phyloP scores from a whole-genome alignment of 2,113 vertebrate genomes.

The Myocastor coypus region DNA sequence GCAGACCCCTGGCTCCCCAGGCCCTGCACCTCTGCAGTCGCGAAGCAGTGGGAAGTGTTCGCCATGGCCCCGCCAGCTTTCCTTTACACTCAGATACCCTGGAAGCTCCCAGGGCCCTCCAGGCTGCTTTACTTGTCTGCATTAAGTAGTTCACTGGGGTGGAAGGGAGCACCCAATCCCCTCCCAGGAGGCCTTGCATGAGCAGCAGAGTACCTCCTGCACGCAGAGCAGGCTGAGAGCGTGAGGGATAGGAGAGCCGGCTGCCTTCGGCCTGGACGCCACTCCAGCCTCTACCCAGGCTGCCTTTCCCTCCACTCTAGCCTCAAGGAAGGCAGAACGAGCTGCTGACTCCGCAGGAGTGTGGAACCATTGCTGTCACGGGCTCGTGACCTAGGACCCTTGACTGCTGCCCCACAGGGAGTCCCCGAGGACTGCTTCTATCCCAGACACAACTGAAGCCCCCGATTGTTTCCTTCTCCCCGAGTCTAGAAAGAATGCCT shows the following conservation, averaged over 20 bases:
- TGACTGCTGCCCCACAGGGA: fast-evolving
- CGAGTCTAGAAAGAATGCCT: fast-evolving
- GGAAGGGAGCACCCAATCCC: neutral
- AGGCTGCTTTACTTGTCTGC: neutral
- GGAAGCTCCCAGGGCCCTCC: neutral
- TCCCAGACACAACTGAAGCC: too few species aligned
- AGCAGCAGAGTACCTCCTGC: fast-evolving
- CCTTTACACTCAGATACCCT: neutral
- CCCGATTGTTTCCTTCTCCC: too few species aligned
- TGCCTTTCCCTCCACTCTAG: fast-evolving
- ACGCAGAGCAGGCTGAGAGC: neutral
- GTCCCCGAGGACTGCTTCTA: fast-evolving
- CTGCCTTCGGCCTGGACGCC: fast-evolving
- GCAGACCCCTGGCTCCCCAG: fast-evolving
- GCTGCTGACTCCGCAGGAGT: fast-evolving
- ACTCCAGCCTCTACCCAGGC: fast-evolving
- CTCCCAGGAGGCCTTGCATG: fast-evolving
- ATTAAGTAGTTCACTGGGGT: neutral
- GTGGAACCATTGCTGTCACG: neutral
- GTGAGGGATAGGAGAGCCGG: fast-evolving
- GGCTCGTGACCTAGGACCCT: fast-evolving
- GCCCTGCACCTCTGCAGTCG: neutral
- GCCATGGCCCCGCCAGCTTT: neutral
- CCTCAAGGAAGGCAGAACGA: fast-evolving
- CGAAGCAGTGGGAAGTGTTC: neutral